Percentiles rank a stretch among this genome's conserved stretches.
Evolutionary conservation across 2,113 vertebrate species (phyloP).

Genomic region (Microcebus lehilahytsara): DNA sequence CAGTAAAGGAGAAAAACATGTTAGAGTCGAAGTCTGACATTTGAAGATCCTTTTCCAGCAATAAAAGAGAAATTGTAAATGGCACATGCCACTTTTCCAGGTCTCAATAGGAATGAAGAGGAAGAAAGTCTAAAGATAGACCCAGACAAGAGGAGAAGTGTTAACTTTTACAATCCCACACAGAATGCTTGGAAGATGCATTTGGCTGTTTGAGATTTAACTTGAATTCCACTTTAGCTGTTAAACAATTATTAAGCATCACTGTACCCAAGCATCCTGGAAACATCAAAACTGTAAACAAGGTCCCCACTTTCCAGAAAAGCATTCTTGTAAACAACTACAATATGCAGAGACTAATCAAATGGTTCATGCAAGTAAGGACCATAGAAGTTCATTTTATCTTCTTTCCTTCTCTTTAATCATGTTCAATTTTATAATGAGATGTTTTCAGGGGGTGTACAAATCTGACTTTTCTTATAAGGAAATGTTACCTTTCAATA

Average conservation of each 20-base stretch:
- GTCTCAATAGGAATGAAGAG: neutral
- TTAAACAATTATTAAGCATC: neutral
- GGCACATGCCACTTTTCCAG: neutral
- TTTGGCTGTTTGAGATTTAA: neutral
- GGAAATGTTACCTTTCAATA: neutral
- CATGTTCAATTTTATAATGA: neutral
- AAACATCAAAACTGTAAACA: neutral
- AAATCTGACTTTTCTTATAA: neutral
- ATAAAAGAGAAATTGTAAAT: neutral
- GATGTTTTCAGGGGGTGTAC: accelerated
- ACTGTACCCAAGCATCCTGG: neutral
- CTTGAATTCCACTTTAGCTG: neutral
- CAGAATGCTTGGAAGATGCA: neutral
- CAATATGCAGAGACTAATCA: neutral
- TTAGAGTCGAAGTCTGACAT: neutral
- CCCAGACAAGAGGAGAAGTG: neutral
- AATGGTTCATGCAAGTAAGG: neutral
- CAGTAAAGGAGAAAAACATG: neutral
- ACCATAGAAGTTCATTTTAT: neutral
- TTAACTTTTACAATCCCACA: neutral
- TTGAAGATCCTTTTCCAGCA: neutral
- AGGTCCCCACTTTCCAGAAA: neutral
- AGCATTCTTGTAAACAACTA: neutral
- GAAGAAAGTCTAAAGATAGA: neutral
- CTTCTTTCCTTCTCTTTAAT: neutral